These are phyloP conservation scores for Corythaixoides concolor DNA, from an alignment of 2,113 vertebrate species.

Conservation along the genomic window DNA sequence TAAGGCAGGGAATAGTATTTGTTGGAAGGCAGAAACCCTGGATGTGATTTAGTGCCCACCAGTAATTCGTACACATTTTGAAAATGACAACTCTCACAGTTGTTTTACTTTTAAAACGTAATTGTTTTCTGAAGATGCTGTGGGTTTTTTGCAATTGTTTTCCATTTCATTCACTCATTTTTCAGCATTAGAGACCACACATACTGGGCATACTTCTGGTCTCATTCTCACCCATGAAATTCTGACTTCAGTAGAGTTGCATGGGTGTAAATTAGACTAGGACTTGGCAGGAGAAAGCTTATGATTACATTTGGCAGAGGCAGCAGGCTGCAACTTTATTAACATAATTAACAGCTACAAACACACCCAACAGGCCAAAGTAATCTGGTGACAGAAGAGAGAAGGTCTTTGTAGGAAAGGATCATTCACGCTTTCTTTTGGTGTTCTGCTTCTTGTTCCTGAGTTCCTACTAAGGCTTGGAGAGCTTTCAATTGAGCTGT, in stretches of 20 bases:
- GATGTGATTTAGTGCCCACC: slow-evolving; percentile 19
- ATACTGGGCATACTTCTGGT: slow-evolving; percentile 56
- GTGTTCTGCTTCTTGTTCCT: slow-evolving; percentile 53
- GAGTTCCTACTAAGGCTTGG: slow-evolving; percentile 60
- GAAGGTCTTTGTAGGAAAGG: slow-evolving; percentile 37
- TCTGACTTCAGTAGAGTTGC: slow-evolving; percentile 44
- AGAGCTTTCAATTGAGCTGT: slow-evolving; percentile 74
- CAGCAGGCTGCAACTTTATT: slow-evolving; percentile 66
- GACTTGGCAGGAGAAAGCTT: slow-evolving; percentile 61
- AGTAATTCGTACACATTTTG: not conserved
- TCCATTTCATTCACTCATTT: slow-evolving; percentile 12
- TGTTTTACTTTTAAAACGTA: not conserved
- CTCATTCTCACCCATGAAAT: slow-evolving; percentile 52
- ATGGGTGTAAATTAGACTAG: slow-evolving; percentile 57
- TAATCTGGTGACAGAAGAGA: slow-evolving; percentile 44
- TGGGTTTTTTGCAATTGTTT: slow-evolving; percentile 33
- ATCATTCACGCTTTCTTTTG: slow-evolving; percentile 45
- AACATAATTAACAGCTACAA: slow-evolving; percentile 70
- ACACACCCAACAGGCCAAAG: slow-evolving; percentile 64
- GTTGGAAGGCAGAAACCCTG: not conserved
- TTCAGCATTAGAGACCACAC: slow-evolving; percentile 33
- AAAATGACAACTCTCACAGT: slow-evolving; percentile 24
- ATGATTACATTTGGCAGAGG: slow-evolving; percentile 66
- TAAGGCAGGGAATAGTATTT: not conserved
- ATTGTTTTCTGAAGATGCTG: slow-evolving; percentile 34